These are phyloP conservation scores for Conomelus anceps DNA, from an alignment of 2,888 invertebrate genomes.

Conservation along the genomic window DNA sequence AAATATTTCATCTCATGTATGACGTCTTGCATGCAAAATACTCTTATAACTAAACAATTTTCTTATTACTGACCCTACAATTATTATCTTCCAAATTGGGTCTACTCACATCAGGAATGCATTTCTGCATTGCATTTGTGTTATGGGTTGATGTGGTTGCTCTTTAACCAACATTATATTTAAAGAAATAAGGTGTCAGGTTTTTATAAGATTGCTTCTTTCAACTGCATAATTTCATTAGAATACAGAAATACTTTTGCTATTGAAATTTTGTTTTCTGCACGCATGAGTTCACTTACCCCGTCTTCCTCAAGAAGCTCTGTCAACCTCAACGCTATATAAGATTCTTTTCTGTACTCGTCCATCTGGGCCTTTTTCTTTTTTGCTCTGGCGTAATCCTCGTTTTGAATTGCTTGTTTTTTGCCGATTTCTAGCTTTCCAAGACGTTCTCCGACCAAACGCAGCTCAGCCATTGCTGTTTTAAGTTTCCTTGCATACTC, in stretches of 20 bases:
- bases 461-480: slow-evolving; percentile 72
- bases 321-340: slow-evolving; percentile 65
- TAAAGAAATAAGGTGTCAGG: not conserved
- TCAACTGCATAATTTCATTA: too few species aligned
- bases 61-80: too few species aligned
- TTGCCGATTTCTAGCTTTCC: slow-evolving; percentile 89
- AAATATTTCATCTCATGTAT: too few species aligned
- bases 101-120: too few species aligned
- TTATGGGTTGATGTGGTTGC: too few species aligned
- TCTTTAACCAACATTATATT: too few species aligned
- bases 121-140: too few species aligned
- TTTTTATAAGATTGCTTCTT: too few species aligned
- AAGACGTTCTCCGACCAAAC: slow-evolving; percentile 79
- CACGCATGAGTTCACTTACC: slow-evolving; percentile 44
- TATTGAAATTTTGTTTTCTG: not conserved
- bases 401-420: slow-evolving; percentile 81
- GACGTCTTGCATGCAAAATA: too few species aligned
- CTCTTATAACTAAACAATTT: too few species aligned
- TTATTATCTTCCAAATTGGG: too few species aligned
- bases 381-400: slow-evolving; percentile 87
- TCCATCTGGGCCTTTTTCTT: slow-evolving; percentile 85
- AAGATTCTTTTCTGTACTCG: slow-evolving; percentile 68
- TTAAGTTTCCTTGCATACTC: slow-evolving; percentile 90
- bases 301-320: slow-evolving; percentile 73
- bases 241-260: not conserved